These are phyloP conservation scores for Desmodus rotundus DNA, from an alignment of 2,113 vertebrate genomes.

Conservation along the genomic window DNA sequence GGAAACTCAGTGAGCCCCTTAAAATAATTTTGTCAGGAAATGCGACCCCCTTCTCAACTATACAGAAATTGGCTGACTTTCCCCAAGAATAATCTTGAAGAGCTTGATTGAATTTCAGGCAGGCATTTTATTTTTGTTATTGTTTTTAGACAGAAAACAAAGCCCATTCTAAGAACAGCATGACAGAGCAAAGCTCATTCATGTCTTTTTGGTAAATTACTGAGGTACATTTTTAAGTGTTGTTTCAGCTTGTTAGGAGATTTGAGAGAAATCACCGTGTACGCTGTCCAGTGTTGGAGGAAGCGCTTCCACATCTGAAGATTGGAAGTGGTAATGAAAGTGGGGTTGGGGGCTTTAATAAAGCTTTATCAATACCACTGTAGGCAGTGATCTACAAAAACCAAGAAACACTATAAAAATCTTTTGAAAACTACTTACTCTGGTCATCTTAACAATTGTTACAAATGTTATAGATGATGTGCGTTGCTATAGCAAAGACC, in stretches of 20 bases:
- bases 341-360: not conserved
- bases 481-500: not conserved
- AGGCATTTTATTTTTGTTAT: not conserved
- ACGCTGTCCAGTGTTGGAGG: not conserved
- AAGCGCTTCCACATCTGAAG: not conserved
- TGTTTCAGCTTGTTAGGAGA: not conserved
- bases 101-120: not conserved
- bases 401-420: not conserved
- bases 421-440: not conserved
- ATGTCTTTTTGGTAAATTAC: not conserved
- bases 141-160: conserved; percentile 18
- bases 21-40: not conserved
- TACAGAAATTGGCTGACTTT: conserved; percentile 5
- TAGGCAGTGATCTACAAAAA: not conserved
- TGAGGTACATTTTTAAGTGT: not conserved
- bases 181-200: not conserved
- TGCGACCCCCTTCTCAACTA: not conserved
- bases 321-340: too few species aligned
- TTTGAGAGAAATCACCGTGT: not conserved
- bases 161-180: not conserved
- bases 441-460: not conserved
- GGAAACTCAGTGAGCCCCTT: not conserved
- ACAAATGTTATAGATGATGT: not conserved
- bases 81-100: not conserved
- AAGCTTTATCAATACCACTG: not conserved